phyloP scores from a whole-genome alignment of 1,140 invertebrate species.

The Amyelois transitella region DNA sequence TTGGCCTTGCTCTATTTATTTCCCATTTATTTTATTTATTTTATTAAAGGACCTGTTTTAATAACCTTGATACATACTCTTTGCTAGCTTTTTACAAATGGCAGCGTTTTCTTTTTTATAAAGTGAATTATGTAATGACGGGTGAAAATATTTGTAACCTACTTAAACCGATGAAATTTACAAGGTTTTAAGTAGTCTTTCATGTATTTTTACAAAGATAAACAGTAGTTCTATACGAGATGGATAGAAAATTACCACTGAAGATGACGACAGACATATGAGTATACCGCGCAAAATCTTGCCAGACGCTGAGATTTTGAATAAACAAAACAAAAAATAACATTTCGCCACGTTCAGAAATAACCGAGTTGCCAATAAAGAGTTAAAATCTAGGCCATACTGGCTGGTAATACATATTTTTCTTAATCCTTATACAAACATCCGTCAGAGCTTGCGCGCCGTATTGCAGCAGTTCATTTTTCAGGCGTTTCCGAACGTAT shows the following conservation, averaged over 20 bases:
- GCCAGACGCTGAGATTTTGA: slow-evolving; percentile 19
- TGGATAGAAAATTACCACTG: background rate
- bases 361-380: slow-evolving; percentile 25
- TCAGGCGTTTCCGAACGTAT: slow-evolving; percentile 42
- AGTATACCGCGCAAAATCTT: slow-evolving; percentile 1
- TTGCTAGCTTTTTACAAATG: too few relatives aligned
- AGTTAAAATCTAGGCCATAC: slow-evolving; percentile 31
- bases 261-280: background rate
- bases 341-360: slow-evolving; percentile 24
- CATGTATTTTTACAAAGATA: background rate
- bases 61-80: too few relatives aligned
- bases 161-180: background rate
- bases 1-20: too few relatives aligned
- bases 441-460: slow-evolving; percentile 37
- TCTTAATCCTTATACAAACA: slow-evolving; percentile 41
- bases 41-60: too few relatives aligned
- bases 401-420: slow-evolving; percentile 28
- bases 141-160: background rate
- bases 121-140: background rate
- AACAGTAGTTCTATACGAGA: background rate
- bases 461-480: slow-evolving; percentile 59
- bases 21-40: too few relatives aligned
- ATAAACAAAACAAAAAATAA: slow-evolving; percentile 19
- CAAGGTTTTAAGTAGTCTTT: background rate
- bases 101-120: too few relatives aligned